Evolutionary conservation across 1,140 invertebrate species (phyloP).

Genomic region (Tetraneura akinire): DNA sequence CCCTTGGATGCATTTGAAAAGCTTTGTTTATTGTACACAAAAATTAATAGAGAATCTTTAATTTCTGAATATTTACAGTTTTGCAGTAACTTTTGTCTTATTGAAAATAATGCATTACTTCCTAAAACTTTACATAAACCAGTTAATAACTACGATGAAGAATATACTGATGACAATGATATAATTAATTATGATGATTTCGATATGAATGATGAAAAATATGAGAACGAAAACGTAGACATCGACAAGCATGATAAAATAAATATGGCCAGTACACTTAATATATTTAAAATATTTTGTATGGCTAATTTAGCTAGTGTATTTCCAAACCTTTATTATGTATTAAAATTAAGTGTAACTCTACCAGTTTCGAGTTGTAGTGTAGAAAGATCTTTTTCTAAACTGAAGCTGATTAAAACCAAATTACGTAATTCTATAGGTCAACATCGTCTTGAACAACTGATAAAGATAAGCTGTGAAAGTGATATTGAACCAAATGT

Average conservation of each 20-base stretch:
- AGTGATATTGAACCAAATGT: not conserved
- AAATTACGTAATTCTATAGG: not conserved
- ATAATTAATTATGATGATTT: not conserved
- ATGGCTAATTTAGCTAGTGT: not conserved
- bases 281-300: constrained; percentile 11
- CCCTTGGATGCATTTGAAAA: not conserved
- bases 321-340: not conserved
- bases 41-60: not conserved
- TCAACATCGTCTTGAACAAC: not conserved
- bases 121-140: not conserved
- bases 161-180: not conserved
- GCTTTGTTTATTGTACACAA: not conserved
- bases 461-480: constrained; percentile 10
- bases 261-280: constrained; percentile 2
- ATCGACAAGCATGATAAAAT: not conserved
- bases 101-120: not conserved
- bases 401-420: constrained; percentile 8
- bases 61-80: not conserved
- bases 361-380: constrained; percentile 5
- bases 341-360: not conserved
- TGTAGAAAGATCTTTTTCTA: constrained; percentile 5
- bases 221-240: not conserved
- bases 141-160: not conserved
- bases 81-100: not conserved
- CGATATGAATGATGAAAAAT: not conserved